Percentiles rank a stretch among this genome's conserved stretches.
phyloP scores from a whole-genome alignment of 2,888 invertebrate species.

The Auanema sp. region DNA sequence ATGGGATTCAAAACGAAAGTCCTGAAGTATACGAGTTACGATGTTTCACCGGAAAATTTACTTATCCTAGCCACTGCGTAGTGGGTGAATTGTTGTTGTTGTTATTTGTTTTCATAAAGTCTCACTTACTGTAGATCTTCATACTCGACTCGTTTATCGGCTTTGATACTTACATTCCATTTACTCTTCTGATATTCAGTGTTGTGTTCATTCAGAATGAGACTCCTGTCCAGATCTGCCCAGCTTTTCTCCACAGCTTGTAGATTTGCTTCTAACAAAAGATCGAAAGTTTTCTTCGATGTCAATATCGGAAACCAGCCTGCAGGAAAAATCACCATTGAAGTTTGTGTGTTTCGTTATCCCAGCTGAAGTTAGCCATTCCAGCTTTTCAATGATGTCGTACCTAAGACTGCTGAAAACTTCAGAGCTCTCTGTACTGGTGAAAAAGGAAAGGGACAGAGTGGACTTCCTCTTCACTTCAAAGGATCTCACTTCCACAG shows the following conservation, averaged over 20 bases:
- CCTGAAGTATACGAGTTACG: conserved; percentile 42
- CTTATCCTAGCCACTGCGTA: conserved; percentile 42
- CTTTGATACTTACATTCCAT: no score
- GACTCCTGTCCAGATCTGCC: neutral
- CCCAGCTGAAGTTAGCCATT: conserved; percentile 14
- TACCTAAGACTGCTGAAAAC: conserved; percentile 82
- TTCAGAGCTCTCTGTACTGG: conserved; percentile 64
- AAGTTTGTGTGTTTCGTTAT: conserved; percentile 25
- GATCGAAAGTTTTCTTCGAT: conserved; percentile 55
- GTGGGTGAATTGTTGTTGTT: no score
- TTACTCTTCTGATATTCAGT: no score
- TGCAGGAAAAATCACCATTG: conserved; percentile 58
- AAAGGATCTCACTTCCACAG: conserved; percentile 53
- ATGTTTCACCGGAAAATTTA: conserved; percentile 55
- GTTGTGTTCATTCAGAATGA: conserved; percentile 6
- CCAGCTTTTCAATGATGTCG: conserved; percentile 85
- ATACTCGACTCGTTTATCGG: no score
- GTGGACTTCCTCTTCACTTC: conserved; percentile 48
- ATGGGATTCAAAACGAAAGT: conserved; percentile 46
- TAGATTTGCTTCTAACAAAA: conserved; percentile 13
- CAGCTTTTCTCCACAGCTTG: conserved; percentile 5
- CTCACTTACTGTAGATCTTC: no score
- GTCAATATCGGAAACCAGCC: conserved; percentile 52
- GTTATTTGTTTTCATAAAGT: conserved; percentile 5
- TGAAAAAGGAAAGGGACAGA: conserved; percentile 80